These are phyloP conservation scores for Agrochola circellaris DNA, from an alignment of 2,888 invertebrate species.

Conservation along the genomic window DNA sequence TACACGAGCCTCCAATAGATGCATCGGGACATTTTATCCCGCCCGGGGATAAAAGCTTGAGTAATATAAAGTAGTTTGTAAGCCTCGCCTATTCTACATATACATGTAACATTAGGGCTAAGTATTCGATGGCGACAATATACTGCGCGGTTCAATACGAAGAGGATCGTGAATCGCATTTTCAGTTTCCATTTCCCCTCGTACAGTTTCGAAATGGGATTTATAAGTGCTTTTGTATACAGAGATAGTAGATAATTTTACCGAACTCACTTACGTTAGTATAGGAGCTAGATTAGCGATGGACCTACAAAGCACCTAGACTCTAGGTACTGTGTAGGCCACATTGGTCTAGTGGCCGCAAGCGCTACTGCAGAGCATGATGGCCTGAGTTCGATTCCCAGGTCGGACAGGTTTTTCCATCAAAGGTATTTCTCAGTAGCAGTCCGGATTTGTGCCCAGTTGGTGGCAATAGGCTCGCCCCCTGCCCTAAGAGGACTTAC, in stretches of 20 bases:
- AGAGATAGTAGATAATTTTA: not conserved
- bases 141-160: slow-evolving; percentile 18
- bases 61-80: slow-evolving; percentile 63
- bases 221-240: not conserved
- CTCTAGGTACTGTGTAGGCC: not conserved
- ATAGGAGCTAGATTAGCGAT: too few species aligned
- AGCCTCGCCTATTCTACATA: slow-evolving; percentile 49
- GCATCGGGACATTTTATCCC: slow-evolving; percentile 53
- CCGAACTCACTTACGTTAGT: not conserved
- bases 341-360: not conserved
- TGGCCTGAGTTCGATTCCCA: not conserved
- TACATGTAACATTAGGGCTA: slow-evolving; percentile 51
- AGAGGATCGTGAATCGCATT: slow-evolving; percentile 31
- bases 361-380: not conserved
- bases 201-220: slow-evolving; percentile 1
- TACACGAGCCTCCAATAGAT: slow-evolving; percentile 52
- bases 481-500: not conserved
- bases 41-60: slow-evolving; percentile 47
- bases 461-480: not conserved
- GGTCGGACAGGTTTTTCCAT: not conserved
- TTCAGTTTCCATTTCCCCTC: slow-evolving; percentile 18
- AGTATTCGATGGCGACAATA: slow-evolving; percentile 48
- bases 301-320: too few species aligned
- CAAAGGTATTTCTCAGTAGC: not conserved
- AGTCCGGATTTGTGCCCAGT: not conserved